Base-by-base conservation (phyloP, 2,797 vertebrate genomes). In the Xerus rutilus region DNA sequence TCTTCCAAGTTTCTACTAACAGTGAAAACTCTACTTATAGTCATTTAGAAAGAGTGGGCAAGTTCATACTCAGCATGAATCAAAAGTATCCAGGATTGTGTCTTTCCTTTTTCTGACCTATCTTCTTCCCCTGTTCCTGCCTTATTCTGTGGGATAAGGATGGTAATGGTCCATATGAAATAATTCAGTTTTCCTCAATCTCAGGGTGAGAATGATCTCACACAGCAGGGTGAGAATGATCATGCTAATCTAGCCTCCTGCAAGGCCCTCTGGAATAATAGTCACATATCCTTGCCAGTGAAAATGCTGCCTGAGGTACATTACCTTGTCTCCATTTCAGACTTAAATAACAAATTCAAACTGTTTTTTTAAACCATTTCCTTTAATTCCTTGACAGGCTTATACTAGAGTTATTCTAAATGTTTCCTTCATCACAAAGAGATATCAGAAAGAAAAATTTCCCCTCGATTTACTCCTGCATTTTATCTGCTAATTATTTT, bases 401-500 rank as follows among this genome's bases (percentile, higher is more conserved):
- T 84, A 65, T 13, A 89, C 30, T 77, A 85, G 47, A 0, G 0
- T 81, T 76, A 76, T 7, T 93, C 32, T 95, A 95, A 97, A 96
- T 81, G 67, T 30, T 81, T 90, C 47, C 93, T 92, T 95, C 67
- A 77, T 82, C 69, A 73, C 69, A 95, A 86, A 78, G 64, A 82
- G 52, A 81, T 88, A 79, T 28, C 59, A 96, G 70, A 91, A 89
- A 84, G 79, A 93, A 94, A 89, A 74, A 95, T 93, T 97, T 95
- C 79, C 83, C 59, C 95, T 95, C 94, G 86, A 81, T 96, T 96
- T 79, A 92, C 52, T 90, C 39, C 65, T 81, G 35, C 23, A 49
- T 79, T 92, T 83, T 93, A 62, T 65, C 84, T 91, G 77, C 87
- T 95, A 93, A 97, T 96, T 97, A 96, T 92, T 96, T 97, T 88